These are phyloP conservation scores for Nowickia ferox DNA, from an alignment of 2,888 invertebrate species.

Conservation along the genomic window DNA sequence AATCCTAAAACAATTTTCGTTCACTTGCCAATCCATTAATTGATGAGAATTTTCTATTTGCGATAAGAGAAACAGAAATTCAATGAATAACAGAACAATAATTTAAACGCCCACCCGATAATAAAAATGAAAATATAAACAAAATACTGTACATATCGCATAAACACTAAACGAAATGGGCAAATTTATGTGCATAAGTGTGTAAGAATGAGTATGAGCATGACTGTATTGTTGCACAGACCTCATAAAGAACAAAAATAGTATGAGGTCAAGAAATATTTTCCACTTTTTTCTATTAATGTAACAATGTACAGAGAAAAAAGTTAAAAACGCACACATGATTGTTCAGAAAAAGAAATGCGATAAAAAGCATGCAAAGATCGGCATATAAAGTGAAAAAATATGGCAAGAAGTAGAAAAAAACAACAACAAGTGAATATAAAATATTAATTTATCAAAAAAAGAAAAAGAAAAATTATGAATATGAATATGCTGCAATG, in stretches of 20 bases:
- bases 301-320: conserved; percentile 43
- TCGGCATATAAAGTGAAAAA: conserved; percentile 40
- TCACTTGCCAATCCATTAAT: conserved; percentile 27
- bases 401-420: conserved; percentile 25
- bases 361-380: conserved; percentile 50
- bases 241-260: conserved; percentile 67
- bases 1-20: conserved; percentile 10
- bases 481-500: conserved; percentile 54
- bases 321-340: conserved; percentile 38
- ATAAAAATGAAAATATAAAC: conserved; percentile 44
- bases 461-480: background rate
- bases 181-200: background rate
- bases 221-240: conserved; percentile 41
- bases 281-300: conserved; percentile 36
- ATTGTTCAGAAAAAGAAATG: conserved; percentile 25
- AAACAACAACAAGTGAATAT: conserved; percentile 41
- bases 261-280: conserved; percentile 65
- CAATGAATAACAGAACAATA: conserved; percentile 58
- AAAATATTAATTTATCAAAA: conserved; percentile 47
- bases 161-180: conserved; percentile 22
- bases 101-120: conserved; percentile 58
- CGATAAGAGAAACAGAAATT: conserved; percentile 43
- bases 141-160: conserved; percentile 17
- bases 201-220: conserved; percentile 15
- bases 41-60: conserved; percentile 50